Base-by-base conservation (phyloP, 1,140 invertebrate species). In the Drosophila nebulosa region DNA sequence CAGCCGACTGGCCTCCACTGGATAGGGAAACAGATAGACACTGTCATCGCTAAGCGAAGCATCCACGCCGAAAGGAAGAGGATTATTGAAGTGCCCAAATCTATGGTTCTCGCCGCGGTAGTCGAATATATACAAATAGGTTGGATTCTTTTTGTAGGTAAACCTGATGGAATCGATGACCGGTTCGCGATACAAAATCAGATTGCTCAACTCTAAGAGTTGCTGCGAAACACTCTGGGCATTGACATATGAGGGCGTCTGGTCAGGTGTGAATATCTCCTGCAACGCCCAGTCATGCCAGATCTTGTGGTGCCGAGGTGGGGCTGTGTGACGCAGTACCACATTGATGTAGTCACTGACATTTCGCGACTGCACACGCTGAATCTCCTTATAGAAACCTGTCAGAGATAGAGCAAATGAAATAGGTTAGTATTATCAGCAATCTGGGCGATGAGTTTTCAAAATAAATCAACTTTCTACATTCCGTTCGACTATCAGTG, bases 1-100 rank as follows among this genome's bases (percentile, higher is more conserved):
- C 3, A 91, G 50, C 1, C 22, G 21, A 36, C 83, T 81, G 7
- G 73, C 69, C 24, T 90, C 78, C 27, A 26, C 36, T 1, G 90
- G 90, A 55, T 91, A 91, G 3, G 90, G 90, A 14, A 91, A 91
- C n/a, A 91, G 46, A 30, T 91, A 91, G 7, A 91, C 89, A 9
- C 80, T 88, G 36, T 91, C 90, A 42, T 91, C 90, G 55, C 90
- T 91, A 1, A 91, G 76, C 10, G 86, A 89, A 7, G 90, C 89
- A 50, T 91, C 90, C 32, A 81, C 67, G 1, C 62, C 88, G 18
- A 89, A 91, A 6, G 90, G 90, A 36, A 91, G 50, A 0, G 81
- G 79, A 46, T 61, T 90, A 0, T 39, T 12, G 18, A 90, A 26
- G 35, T 89, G 70, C 0, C 60, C 74, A 36, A 91, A 91, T 14